These are phyloP conservation scores for Dasyprocta punctata DNA, from an alignment of 2,113 vertebrate genomes.

Conservation along the genomic window DNA sequence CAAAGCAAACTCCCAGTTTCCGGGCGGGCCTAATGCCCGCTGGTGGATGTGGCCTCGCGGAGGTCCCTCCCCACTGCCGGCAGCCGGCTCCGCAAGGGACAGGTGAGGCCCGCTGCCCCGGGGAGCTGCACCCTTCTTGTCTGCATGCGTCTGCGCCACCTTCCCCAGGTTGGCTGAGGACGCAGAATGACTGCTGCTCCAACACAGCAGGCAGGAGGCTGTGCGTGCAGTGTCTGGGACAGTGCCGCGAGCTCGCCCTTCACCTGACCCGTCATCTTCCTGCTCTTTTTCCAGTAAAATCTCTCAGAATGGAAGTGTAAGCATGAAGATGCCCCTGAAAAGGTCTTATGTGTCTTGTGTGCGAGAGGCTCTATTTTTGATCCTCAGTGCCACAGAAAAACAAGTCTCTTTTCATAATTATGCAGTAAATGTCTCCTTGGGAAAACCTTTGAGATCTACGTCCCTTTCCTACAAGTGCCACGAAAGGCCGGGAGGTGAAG, in stretches of 20 bases:
- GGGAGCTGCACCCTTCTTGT: too few relatives aligned
- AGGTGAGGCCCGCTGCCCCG: accelerated
- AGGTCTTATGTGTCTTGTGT: background rate
- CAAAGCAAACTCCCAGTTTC: background rate
- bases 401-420: background rate
- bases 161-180: background rate
- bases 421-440: background rate
- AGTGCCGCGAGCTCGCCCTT: background rate
- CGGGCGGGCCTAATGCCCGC: background rate
- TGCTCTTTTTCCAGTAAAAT: background rate
- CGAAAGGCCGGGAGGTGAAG: too few relatives aligned
- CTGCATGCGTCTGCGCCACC: background rate
- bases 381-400: background rate
- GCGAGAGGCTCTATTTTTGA: background rate
- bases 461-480: background rate
- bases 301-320: background rate
- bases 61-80: background rate
- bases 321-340: background rate
- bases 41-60: background rate
- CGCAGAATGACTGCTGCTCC: background rate
- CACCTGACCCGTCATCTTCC: background rate
- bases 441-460: background rate
- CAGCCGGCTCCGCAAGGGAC: background rate
- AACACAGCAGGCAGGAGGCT: accelerated
- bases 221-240: background rate